A percentile compares a stretch with the other conserved stretches of the same genome.
Conservation (phyloP, 2,113 vertebrate genomes). For the Tachysurus vachellii region DNA sequence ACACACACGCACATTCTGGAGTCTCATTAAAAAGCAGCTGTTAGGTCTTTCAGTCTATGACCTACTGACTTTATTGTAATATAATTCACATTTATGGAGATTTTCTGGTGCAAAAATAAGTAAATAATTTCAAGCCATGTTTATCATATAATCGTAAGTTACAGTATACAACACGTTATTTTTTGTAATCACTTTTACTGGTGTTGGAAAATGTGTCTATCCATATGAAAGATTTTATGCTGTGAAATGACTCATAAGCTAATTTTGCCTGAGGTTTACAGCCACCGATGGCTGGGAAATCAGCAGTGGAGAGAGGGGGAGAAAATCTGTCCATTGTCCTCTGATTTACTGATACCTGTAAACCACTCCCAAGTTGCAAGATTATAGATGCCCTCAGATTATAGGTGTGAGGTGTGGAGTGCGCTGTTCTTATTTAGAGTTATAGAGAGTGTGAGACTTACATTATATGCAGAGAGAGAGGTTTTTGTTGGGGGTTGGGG, state of each 20-base stretch:
- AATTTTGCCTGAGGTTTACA: neutral
- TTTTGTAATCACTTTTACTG: neutral
- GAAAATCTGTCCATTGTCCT: slow-evolving; percentile 66
- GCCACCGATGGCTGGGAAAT: slow-evolving; percentile 36
- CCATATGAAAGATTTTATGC: neutral
- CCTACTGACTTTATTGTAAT: slow-evolving; percentile 21
- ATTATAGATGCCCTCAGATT: slow-evolving; percentile 64
- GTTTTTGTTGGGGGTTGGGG: neutral
- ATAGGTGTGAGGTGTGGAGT: slow-evolving; percentile 56
- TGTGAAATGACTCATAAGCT: slow-evolving; percentile 8
- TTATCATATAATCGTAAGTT: too few relatives aligned
- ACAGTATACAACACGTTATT: too few relatives aligned
- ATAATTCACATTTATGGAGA: slow-evolving; percentile 24
- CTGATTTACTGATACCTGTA: slow-evolving; percentile 68
- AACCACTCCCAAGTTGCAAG: slow-evolving; percentile 61
- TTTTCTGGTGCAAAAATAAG: neutral
- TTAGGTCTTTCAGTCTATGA: slow-evolving; percentile 17
- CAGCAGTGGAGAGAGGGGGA: slow-evolving; percentile 33
- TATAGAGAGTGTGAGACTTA: neutral
- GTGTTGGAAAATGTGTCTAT: neutral
- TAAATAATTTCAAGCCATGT: neutral
- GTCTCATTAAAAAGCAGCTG: slow-evolving; percentile 32
- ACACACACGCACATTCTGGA: slow-evolving; percentile 13
- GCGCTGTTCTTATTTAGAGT: slow-evolving; percentile 33
- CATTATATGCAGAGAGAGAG: slow-evolving; percentile 22